Base-by-base conservation (phyloP, 2,797 vertebrate genomes). In the Lemur catta region DNA sequence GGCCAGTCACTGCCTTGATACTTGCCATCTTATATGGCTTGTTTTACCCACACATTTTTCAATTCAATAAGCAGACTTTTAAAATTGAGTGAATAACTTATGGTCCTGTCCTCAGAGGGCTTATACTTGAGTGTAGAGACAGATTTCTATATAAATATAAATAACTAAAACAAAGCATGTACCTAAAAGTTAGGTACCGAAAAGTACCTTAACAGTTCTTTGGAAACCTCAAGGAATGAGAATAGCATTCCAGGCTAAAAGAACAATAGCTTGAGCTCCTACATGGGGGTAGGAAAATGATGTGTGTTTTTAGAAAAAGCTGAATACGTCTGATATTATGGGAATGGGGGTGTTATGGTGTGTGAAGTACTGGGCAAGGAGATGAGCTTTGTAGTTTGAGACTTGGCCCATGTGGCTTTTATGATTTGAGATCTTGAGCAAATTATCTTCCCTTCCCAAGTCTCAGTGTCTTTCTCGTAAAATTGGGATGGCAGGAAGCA, bases 391-490 rank as follows among this genome's bases (percentile, higher is more conserved):
- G 35, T 63, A 92, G 24, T 88, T 76, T 85, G 96, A 86, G 74
- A 76, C 59, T 85, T 92, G 78, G 30, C 71, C 38, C n/a, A 57
- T 82, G 74, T 17, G 92, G 30, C 63, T 59, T 94, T 89, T 80
- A 89, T 46, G 11, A 48, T 93, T 89, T 97, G 71, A 48, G 46
- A 93, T 86, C 52, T 87, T 80, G 38, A 50, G 18, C 79, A 94
- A 55, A 80, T 84, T 71, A 67, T 7, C 30, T 90, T 88, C 59
- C 55, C 46, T 93, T 91, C 48, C 8, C 57, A 65, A 91, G 69
- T 88, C 38, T 91, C 61, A 24, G 18, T 91, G 93, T 94, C 80
- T 92, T 95, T 89, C 69, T 94, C 41, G 84, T 94, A 81, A 91
- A 91, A 61, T 75, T 82, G 86, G 69, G 35, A 78, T 81, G 81